These are phyloP conservation scores for Tragelaphus strepsiceros DNA, from an alignment of 2,113 vertebrate genomes.

Conservation along the genomic window DNA sequence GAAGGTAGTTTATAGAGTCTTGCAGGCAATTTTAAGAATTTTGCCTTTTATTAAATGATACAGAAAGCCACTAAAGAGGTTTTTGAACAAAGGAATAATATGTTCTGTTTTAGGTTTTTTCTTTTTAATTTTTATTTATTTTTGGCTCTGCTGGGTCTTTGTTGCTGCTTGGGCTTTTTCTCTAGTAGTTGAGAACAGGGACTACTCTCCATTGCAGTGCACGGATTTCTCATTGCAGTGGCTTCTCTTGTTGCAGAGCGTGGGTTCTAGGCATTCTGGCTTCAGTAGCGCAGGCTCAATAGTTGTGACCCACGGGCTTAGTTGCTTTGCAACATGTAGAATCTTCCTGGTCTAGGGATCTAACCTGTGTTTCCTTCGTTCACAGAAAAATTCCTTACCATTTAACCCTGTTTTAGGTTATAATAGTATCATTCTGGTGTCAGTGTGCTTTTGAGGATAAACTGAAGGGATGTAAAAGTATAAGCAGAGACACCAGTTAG, in stretches of 20 bases:
- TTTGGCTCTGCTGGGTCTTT: not conserved
- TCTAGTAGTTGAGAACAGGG: not conserved
- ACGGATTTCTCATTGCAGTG: not conserved
- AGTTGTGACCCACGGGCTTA: not conserved
- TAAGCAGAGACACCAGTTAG: not conserved
- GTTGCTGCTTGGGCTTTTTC: not conserved
- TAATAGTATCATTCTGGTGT: not conserved
- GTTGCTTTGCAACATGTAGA: not conserved
- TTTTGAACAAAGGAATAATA: not conserved
- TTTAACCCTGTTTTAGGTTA: not conserved
- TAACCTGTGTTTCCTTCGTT: not conserved
- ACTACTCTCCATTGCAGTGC: not conserved
- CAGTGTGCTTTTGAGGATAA: not conserved
- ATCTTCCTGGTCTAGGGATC: not conserved
- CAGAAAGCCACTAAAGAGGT: not conserved
- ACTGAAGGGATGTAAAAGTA: not conserved
- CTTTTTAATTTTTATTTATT: not conserved
- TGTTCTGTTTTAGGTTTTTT: not conserved
- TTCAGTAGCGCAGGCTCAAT: not conserved
- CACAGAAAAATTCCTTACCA: not conserved
- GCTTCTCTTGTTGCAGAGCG: not conserved
- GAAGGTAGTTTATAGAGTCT: not conserved
- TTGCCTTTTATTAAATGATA: not conserved
- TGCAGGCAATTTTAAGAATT: not conserved
- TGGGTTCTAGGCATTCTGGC: not conserved